Evolutionary conservation across 1,140 invertebrate genomes (phyloP).

Genomic region (Drosophila ananassae): DNA sequence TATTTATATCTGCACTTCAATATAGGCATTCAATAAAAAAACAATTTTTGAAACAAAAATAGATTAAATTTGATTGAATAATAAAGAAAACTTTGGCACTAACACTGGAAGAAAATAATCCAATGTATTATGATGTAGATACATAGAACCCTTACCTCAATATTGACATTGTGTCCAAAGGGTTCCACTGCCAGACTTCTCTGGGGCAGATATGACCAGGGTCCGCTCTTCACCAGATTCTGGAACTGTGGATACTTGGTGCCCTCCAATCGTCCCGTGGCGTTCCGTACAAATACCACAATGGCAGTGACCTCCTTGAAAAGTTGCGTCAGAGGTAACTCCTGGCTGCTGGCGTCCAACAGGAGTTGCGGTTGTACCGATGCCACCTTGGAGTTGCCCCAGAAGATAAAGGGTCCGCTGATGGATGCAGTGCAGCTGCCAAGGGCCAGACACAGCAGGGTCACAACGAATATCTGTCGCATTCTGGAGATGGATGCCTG

Average conservation of each 20-base stretch:
- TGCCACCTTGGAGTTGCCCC: slow-evolving; percentile 85
- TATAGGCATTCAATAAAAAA: background rate
- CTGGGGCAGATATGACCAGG: slow-evolving; percentile 85
- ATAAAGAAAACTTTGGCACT: background rate
- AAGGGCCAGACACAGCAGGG: slow-evolving; percentile 47
- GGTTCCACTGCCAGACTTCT: slow-evolving; percentile 85
- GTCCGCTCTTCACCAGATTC: slow-evolving; percentile 78
- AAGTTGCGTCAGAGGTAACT: slow-evolving; percentile 84
- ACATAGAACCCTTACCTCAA: slow-evolving; percentile 61
- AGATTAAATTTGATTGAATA: background rate
- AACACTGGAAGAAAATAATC: background rate
- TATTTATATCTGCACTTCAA: background rate
- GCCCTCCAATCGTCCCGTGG: slow-evolving; percentile 67
- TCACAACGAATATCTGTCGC: slow-evolving; percentile 46
- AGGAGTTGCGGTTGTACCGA: slow-evolving; percentile 84
- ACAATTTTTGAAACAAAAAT: background rate
- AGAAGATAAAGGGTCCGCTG: slow-evolving; percentile 86
- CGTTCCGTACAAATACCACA: slow-evolving; percentile 76
- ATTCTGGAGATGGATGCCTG: slow-evolving; percentile 40
- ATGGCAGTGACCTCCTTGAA: slow-evolving; percentile 75
- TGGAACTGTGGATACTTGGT: slow-evolving; percentile 75
- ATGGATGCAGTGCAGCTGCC: slow-evolving; percentile 61
- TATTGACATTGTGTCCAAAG: slow-evolving; percentile 84
- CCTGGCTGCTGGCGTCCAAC: slow-evolving; percentile 81
- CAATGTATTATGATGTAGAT: background rate